These are phyloP conservation scores for Rhagophthalmus giganteus DNA, from an alignment of 2,888 invertebrate genomes.

Conservation along the genomic window DNA sequence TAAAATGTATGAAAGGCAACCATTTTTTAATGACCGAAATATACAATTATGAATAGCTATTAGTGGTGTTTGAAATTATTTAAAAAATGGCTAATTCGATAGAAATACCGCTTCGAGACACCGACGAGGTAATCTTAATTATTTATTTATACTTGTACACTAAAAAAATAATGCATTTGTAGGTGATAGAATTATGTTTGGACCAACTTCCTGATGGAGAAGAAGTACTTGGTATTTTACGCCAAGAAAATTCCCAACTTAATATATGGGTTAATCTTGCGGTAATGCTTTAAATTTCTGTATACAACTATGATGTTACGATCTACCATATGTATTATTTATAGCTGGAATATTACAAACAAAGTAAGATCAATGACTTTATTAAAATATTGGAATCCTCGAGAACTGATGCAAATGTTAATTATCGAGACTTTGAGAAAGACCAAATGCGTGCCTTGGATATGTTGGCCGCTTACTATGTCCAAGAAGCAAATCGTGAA, in stretches of 20 bases:
- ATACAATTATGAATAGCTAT: no score
- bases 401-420: slow-evolving; percentile 79
- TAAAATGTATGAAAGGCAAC: no score
- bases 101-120: slow-evolving; percentile 90
- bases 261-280: slow-evolving; percentile 96
- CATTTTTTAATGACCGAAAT: no score
- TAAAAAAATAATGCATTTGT: slow-evolving; percentile 35
- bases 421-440: slow-evolving; percentile 89
- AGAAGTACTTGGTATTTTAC: slow-evolving; percentile 92
- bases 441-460: slow-evolving; percentile 98
- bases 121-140: slow-evolving; percentile 75
- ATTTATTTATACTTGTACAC: slow-evolving; percentile 2
- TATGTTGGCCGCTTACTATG: slow-evolving; percentile 97
- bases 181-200: slow-evolving; percentile 95
- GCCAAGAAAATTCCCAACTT: slow-evolving; percentile 91
- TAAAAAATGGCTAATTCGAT: slow-evolving; percentile 67
- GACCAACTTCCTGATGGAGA: slow-evolving; percentile 94
- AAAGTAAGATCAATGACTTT: slow-evolving; percentile 89
- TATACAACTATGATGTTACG: no score
- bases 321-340: slow-evolving; percentile 38
- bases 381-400: slow-evolving; percentile 92
- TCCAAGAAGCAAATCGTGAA: slow-evolving; percentile 93
- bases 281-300: slow-evolving; percentile 64
- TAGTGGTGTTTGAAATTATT: no score
- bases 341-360: slow-evolving; percentile 95